Evolutionary conservation across 1,140 invertebrate species (phyloP), one percentile per base, ranked within the genome.

Genomic region (Oedothorax gibbosus): DNA sequence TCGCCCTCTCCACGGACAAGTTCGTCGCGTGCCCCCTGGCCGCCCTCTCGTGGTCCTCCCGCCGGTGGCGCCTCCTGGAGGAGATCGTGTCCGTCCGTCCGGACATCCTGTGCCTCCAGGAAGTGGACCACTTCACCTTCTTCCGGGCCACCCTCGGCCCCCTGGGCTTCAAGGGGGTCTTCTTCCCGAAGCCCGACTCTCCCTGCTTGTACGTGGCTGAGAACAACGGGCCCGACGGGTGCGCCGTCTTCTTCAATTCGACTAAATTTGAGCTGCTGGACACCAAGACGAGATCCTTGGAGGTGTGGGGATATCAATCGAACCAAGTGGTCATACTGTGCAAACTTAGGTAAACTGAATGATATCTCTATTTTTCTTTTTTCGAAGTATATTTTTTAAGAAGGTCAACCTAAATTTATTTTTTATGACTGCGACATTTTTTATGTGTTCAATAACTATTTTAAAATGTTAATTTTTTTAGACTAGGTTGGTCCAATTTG

Each of bases 181-280:
- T 95, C 89, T 93, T 93, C 87, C 94, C 94, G 0, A 96, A 96
- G 89, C 94, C 94, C 0, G 94, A 95, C 88, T 95, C 94, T 0
- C 95, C 95, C 0, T 95, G 95, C 89, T 89, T 95, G 18, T 95
- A 95, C 87, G 92, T 94, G 62, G 89, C 92, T 78, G 92, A 92
- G 62, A 95, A 95, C 88, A 94, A 93, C 87, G 95, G 95, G 2
- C 94, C 95, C 0, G 95, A 96, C 90, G 95, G 95, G 7, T 96
- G 95, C 89, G 95, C 95, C 3, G 91, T 96, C 35, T 96, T 96
- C 89, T 95, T 93, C 88, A 91, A 92, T 64, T 91, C 90, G 62
- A 90, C 92, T 64, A 93, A 93, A 89, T 93, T 94, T 80, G 91
- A 93, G 82, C 88, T 94, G 49, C 78, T 94, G 8, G 88, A 91